A percentile compares a stretch with the other conserved stretches of the same genome.
phyloP scores from a whole-genome alignment of 2,797 vertebrate genomes.

The Hafferia zeledoni region DNA sequence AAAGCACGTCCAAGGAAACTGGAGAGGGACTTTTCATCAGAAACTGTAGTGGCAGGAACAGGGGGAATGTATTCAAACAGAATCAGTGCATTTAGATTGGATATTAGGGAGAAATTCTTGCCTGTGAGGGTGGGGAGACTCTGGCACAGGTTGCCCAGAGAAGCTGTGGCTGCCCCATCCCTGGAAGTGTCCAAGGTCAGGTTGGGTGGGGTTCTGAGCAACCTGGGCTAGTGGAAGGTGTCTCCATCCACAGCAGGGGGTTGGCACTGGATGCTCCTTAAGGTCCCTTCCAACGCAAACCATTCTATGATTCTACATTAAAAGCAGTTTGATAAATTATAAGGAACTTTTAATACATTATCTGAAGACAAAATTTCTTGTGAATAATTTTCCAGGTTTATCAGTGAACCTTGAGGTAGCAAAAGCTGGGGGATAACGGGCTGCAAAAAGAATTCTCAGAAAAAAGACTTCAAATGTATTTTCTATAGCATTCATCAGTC shows the following conservation, averaged over 20 bases:
- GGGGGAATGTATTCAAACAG: neutral
- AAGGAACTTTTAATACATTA: neutral
- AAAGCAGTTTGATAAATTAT: neutral
- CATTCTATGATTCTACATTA: neutral
- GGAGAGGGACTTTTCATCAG: neutral
- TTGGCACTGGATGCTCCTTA: neutral
- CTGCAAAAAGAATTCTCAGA: neutral
- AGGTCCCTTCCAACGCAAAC: neutral
- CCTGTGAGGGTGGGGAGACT: rapidly evolving
- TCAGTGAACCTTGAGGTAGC: neutral
- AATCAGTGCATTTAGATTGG: neutral
- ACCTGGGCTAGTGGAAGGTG: rapidly evolving
- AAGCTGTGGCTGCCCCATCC: neutral
- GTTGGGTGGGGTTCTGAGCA: rapidly evolving
- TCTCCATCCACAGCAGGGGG: no score
- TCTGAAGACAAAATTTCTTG: neutral
- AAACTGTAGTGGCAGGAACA: neutral
- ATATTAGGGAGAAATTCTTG: neutral
- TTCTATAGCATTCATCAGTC: neutral
- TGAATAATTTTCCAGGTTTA: neutral
- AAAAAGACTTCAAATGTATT: neutral
- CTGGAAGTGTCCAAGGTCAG: neutral
- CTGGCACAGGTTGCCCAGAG: neutral
- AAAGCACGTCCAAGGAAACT: neutral
- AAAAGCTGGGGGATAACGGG: neutral